Percentiles rank a stretch among this genome's conserved stretches.
Conservation (phyloP, 1,140 invertebrate genomes). For the Pinna nobilis region DNA sequence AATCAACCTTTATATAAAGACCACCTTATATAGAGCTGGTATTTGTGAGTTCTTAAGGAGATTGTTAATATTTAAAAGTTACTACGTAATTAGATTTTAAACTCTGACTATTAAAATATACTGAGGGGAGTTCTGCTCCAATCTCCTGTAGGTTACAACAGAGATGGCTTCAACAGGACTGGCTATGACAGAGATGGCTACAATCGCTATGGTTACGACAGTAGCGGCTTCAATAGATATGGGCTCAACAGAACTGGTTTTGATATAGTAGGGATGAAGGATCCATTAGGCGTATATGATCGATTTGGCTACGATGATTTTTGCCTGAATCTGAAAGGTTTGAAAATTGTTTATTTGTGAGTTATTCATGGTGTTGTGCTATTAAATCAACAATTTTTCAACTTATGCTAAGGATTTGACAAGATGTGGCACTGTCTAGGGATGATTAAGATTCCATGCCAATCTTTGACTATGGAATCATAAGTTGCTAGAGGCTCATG, state of each 20-base stretch:
- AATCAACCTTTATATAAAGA: too few species aligned
- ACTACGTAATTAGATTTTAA: too few species aligned
- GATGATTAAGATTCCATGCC: too few species aligned
- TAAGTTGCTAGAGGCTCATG: too few species aligned
- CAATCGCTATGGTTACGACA: constrained; percentile 59
- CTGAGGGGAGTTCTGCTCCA: too few species aligned
- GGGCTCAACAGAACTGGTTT: constrained; percentile 50
- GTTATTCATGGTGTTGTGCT: not conserved
- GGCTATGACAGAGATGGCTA: constrained; percentile 60
- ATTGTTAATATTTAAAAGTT: constrained; percentile 7
- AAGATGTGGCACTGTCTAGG: too few species aligned
- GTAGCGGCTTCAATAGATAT: constrained; percentile 54
- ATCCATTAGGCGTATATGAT: not conserved
- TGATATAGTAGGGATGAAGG: constrained; percentile 42
- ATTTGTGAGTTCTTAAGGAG: constrained; percentile 6
- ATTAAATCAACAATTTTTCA: too few species aligned
- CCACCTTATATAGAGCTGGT: too few species aligned
- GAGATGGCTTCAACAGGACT: constrained; percentile 57
- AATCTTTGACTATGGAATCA: too few species aligned
- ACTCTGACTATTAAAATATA: too few species aligned
- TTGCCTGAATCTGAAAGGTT: constrained; percentile 60
- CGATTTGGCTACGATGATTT: constrained; percentile 50
- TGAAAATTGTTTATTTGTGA: not conserved
- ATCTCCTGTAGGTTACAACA: constrained; percentile 53
- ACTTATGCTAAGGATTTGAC: too few species aligned